These are phyloP conservation scores for Lepus townsendii DNA, from an alignment of 2,797 vertebrate genomes.

Conservation along the genomic window DNA sequence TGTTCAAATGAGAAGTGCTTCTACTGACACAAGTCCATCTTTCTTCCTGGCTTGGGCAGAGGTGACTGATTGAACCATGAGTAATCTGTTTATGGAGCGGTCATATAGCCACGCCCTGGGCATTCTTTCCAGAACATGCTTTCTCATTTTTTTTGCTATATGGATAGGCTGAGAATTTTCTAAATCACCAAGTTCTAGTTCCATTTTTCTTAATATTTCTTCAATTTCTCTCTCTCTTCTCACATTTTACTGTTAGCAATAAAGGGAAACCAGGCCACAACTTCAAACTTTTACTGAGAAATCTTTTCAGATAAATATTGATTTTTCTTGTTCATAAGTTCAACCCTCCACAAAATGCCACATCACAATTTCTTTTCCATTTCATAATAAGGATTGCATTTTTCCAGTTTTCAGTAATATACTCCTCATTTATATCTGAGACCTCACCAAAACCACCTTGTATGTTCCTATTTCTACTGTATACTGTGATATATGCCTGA, in stretches of 20 bases:
- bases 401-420: not conserved
- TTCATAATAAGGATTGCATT: not conserved
- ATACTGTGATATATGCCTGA: not conserved
- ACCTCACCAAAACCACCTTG: not conserved
- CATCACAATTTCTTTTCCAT: not conserved
- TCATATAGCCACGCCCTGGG: not conserved
- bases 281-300: not conserved
- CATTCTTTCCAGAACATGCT: not conserved
- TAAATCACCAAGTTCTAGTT: not conserved
- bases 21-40: not conserved
- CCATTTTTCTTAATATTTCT: not conserved
- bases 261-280: not conserved
- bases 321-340: not conserved
- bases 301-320: not conserved
- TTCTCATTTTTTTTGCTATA: not conserved
- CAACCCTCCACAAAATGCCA: not conserved
- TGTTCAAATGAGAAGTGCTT: not conserved
- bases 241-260: not conserved
- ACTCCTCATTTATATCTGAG: not conserved
- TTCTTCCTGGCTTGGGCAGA: not conserved
- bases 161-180: not conserved
- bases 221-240: not conserved
- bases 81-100: not conserved
- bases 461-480: not conserved
- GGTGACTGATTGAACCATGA: not conserved